Evolutionary conservation across 2,888 invertebrate species (phyloP), one percentile per base, ranked within the genome.

Genomic region (Erebia epiphron): DNA sequence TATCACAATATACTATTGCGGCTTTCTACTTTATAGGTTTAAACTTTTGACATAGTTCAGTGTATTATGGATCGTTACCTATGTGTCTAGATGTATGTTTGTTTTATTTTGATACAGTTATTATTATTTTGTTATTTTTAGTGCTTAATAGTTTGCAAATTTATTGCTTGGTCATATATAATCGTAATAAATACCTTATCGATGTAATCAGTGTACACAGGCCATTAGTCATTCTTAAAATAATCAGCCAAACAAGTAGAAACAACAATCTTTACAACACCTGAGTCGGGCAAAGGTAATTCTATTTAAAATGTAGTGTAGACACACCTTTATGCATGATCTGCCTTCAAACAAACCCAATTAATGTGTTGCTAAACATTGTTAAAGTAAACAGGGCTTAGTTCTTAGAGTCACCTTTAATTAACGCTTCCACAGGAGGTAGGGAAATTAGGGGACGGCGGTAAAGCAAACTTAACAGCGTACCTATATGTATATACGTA

Each of bases 361-460:
- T 72, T 73, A 70, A 70, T 74, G 68, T 72, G 67, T 67, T 67
- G 68, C 41, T 65, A 69, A 70, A 70, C 68, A 56, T 69, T 69
- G 72, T 67, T 68, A 52, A 54, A 69, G 72, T 67, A 72, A 68
- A 72, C 68, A 72, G 58, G 46, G 46, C 62, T 72, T 71, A 68
- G 65, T 64, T 67, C 73, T 72, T 75, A 72, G 69, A 73, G 73
- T 77, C 72, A 78, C 77, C 74, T 78, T 77, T 74, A 76, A 77
- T 79, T 78, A 78, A 72, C 75, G 75, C 49, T 65, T 46, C 54
- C 69, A 50, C 67, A 14, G 49, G 16, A 71, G 62, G 66, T 35
- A 70, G 68, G 68, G 66, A 62, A 66, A 65, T 70, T 68, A 70
- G 69, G 66, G 68, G 69, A 60, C 57, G 18, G 14, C 58, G 26